Conservation (phyloP, 2,113 vertebrate species). For the Notechis scutatus region DNA sequence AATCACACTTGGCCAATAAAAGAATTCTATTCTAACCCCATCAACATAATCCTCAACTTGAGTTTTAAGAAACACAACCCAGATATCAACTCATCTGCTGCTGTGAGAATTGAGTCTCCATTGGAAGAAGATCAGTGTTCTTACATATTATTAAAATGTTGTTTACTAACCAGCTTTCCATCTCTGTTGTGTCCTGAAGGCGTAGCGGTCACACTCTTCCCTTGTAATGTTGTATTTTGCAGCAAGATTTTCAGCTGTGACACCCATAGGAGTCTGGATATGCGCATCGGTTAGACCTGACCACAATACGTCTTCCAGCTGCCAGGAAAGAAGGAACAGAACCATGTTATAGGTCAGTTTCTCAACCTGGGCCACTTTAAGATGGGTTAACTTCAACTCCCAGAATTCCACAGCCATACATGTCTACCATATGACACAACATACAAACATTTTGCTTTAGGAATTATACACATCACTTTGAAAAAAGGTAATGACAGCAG, state of each 20-base stretch:
- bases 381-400: no score
- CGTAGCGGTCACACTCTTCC: slow-evolving; percentile 85
- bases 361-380: no score
- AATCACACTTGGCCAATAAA: no score
- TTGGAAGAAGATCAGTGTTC: rapidly evolving
- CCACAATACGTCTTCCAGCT: slow-evolving; percentile 94
- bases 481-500: not conserved
- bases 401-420: no score
- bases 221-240: slow-evolving; percentile 82
- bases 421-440: not conserved
- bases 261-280: slow-evolving; percentile 84
- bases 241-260: slow-evolving; percentile 96
- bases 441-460: not conserved
- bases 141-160: rapidly evolving
- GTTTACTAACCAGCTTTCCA: slow-evolving; percentile 86
- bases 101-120: not conserved
- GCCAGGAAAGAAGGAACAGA: not conserved
- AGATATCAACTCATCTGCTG: not conserved
- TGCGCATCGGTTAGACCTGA: slow-evolving; percentile 82
- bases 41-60: not conserved
- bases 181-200: slow-evolving; percentile 84
- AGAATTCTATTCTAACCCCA: not conserved
- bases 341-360: no score
- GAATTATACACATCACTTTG: not conserved
- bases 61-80: not conserved